A percentile compares a stretch with the other conserved stretches of the same genome.
phyloP scores from a whole-genome alignment of 2,113 vertebrate genomes.

The Eublepharis macularius region DNA sequence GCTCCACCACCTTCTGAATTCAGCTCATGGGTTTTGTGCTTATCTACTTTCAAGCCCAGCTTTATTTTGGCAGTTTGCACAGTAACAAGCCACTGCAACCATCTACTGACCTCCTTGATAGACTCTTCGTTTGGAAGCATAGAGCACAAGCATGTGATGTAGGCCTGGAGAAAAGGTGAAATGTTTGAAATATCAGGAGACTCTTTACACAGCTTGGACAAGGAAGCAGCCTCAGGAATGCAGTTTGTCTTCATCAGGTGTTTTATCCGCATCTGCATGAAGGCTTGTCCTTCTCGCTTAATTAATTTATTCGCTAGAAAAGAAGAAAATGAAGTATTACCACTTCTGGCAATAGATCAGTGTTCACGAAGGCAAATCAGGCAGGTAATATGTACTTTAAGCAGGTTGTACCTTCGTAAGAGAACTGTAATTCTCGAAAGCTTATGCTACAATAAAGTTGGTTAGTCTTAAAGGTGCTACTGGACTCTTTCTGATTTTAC shows the following conservation, averaged over 20 bases:
- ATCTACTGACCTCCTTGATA: slow-evolving; percentile 88
- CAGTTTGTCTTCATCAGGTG: slow-evolving; percentile 95
- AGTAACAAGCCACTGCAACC: not conserved
- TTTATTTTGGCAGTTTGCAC: not conserved
- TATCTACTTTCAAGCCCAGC: not conserved
- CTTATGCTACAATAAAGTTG: too few relatives aligned
- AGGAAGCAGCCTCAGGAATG: slow-evolving; percentile 87
- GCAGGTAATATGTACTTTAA: too few relatives aligned
- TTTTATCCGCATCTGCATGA: slow-evolving; percentile 97
- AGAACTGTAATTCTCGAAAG: too few relatives aligned
- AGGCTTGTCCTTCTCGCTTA: slow-evolving; percentile 92
- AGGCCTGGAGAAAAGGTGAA: slow-evolving; percentile 91
- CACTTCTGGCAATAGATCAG: too few relatives aligned
- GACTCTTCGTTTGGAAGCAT: slow-evolving; percentile 94
- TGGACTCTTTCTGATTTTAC: too few relatives aligned
- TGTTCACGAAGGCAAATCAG: not conserved
- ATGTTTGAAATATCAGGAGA: slow-evolving; percentile 86
- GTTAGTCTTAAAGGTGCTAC: too few relatives aligned
- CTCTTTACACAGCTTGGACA: slow-evolving; percentile 91
- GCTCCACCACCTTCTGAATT: not conserved
- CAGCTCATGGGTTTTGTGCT: not conserved
- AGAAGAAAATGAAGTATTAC: slow-evolving; percentile 58
- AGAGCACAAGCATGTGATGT: slow-evolving; percentile 90
- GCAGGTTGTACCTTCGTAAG: too few relatives aligned
- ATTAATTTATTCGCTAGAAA: slow-evolving; percentile 87